A percentile compares a stretch with the other conserved stretches of the same genome.
Evolutionary conservation across 2,888 invertebrate species (phyloP).

Genomic region (Hypsopygia costalis): DNA sequence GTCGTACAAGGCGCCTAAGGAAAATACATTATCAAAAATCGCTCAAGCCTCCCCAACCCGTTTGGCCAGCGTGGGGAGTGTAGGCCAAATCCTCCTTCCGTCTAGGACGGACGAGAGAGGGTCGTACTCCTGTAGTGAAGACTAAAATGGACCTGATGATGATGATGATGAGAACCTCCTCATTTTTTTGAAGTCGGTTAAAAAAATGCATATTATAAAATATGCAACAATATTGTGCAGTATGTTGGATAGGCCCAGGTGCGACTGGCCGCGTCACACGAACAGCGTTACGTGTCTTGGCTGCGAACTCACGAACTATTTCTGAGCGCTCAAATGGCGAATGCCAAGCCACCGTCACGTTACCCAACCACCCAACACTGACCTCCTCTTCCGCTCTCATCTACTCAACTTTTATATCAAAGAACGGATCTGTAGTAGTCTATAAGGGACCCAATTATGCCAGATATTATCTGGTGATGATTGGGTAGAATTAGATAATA

Average conservation of each 20-base stretch:
- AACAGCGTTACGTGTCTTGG: constrained; percentile 52
- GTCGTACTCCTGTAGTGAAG: too few relatives aligned
- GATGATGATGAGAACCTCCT: too few relatives aligned
- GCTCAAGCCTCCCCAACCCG: too few relatives aligned
- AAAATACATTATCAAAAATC: too few relatives aligned
- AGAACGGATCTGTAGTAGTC: constrained; percentile 1
- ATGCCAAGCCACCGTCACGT: constrained; percentile 50
- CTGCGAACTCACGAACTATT: constrained; percentile 51
- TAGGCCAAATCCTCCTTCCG: too few relatives aligned
- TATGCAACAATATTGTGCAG: constrained; percentile 4
- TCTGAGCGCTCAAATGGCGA: constrained; percentile 54
- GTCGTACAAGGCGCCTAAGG: too few relatives aligned
- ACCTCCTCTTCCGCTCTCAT: constrained; percentile 12
- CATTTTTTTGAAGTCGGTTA: too few relatives aligned
- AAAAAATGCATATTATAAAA: not conserved
- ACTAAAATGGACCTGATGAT: too few relatives aligned
- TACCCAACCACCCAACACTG: constrained; percentile 24
- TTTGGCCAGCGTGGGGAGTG: too few relatives aligned
- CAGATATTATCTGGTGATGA: constrained; percentile 9
- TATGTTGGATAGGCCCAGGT: constrained; percentile 38
- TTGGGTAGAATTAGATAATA: constrained; percentile 16
- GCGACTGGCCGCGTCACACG: constrained; percentile 28
- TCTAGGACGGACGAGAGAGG: too few relatives aligned
- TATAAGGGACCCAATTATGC: not conserved
- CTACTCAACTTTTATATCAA: not conserved